These are phyloP conservation scores for Oedothorax gibbosus DNA, from an alignment of 1,140 invertebrate species.

Conservation along the genomic window DNA sequence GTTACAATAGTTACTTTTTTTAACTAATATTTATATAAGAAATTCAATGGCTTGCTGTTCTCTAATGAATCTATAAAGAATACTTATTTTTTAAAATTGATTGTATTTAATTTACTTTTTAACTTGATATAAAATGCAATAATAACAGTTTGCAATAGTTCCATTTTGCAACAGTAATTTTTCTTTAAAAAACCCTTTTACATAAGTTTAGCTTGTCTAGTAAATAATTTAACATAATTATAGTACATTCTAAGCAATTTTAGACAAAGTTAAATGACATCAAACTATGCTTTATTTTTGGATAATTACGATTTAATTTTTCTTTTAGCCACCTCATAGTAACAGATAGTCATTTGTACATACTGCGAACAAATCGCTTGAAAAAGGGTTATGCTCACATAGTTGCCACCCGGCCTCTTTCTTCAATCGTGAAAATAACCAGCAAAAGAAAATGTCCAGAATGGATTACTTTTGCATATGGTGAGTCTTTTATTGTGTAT, in stretches of 20 bases:
- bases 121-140: not conserved
- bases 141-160: no score
- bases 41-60: not conserved
- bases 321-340: slow-evolving; percentile 82
- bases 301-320: slow-evolving; percentile 31
- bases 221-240: no score
- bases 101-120: not conserved
- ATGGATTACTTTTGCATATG: slow-evolving; percentile 96
- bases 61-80: not conserved
- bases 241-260: no score
- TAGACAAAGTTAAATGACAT: no score
- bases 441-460: slow-evolving; percentile 93
- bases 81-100: not conserved
- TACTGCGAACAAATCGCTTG: slow-evolving; percentile 83
- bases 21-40: not conserved
- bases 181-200: no score
- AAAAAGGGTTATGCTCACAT: slow-evolving; percentile 83
- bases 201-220: no score
- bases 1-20: not conserved
- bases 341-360: slow-evolving; percentile 88
- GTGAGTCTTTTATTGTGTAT: slow-evolving; percentile 65
- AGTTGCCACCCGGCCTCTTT: slow-evolving; percentile 84
- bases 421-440: slow-evolving; percentile 94
- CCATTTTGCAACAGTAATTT: no score
- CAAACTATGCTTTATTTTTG: no score